phyloP scores from a whole-genome alignment of 2,888 invertebrate species.

The Drosophila borborema region DNA sequence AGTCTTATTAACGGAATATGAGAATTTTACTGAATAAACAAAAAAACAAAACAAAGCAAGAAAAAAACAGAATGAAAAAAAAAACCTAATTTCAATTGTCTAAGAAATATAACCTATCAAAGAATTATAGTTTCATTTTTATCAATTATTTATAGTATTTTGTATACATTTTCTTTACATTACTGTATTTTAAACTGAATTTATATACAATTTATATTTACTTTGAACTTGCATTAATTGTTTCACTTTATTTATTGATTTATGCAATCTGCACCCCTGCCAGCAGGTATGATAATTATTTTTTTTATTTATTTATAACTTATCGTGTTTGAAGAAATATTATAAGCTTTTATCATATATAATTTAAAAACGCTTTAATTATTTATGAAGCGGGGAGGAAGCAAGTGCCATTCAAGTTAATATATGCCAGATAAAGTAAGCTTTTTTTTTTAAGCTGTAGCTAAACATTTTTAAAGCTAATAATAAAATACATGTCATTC shows the following conservation, averaged over 20 bases:
- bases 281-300: constrained; percentile 22
- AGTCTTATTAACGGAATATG: constrained; percentile 78
- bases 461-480: background rate
- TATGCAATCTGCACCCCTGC: constrained; percentile 23
- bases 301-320: constrained; percentile 11
- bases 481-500: too few species aligned
- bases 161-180: background rate
- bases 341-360: background rate
- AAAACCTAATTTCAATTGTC: constrained; percentile 20
- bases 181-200: constrained; percentile 4
- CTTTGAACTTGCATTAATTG: constrained; percentile 32
- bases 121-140: constrained; percentile 8
- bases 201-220: constrained; percentile 20
- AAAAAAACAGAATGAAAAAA: constrained; percentile 24
- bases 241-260: constrained; percentile 23
- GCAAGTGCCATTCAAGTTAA: background rate
- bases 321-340: background rate
- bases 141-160: background rate
- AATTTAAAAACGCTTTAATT: background rate
- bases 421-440: background rate
- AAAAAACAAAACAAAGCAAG: constrained; percentile 14
- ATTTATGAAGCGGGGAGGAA: background rate
- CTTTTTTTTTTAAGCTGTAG: background rate
- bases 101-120: constrained; percentile 28
- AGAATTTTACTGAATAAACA: constrained; percentile 78